A percentile compares a stretch with the other conserved stretches of the same genome.
Conservation (phyloP, 2,797 vertebrate genomes). For the Tolypeutes matacus region DNA sequence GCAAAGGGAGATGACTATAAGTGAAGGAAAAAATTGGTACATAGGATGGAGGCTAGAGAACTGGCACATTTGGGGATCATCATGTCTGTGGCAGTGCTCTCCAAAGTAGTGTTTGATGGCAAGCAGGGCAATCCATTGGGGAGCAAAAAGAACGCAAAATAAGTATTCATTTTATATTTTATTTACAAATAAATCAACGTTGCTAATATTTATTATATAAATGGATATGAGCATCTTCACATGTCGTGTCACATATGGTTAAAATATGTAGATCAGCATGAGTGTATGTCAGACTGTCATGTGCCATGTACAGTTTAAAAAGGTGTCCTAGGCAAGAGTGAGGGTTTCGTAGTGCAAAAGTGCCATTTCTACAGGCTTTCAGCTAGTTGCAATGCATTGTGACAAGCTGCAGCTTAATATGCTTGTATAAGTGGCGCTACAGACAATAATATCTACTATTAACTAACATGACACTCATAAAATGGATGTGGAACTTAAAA, state of each 20-base stretch:
- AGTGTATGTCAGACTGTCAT: neutral
- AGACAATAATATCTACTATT: neutral
- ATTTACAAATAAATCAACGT: neutral
- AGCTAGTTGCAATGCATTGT: neutral
- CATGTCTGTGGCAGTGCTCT: neutral
- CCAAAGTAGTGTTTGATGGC: neutral
- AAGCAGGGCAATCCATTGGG: fast-evolving
- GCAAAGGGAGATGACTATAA: neutral
- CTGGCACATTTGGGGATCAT: fast-evolving
- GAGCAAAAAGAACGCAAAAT: neutral
- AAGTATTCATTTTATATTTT: neutral
- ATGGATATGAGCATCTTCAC: neutral
- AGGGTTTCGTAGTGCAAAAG: neutral
- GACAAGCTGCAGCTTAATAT: neutral
- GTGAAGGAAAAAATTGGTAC: neutral
- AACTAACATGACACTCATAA: neutral
- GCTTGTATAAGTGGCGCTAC: neutral
- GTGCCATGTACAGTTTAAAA: fast-evolving
- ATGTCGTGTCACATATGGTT: neutral
- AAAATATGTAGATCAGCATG: no score
- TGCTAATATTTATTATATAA: neutral
- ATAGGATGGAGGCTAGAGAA: neutral
- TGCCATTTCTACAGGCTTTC: neutral
- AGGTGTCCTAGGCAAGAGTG: neutral
- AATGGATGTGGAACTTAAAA: neutral